Percentiles rank a stretch among this genome's conserved stretches.
Conservation (phyloP, 1,140 invertebrate species). For the Drosophila cardini region DNA sequence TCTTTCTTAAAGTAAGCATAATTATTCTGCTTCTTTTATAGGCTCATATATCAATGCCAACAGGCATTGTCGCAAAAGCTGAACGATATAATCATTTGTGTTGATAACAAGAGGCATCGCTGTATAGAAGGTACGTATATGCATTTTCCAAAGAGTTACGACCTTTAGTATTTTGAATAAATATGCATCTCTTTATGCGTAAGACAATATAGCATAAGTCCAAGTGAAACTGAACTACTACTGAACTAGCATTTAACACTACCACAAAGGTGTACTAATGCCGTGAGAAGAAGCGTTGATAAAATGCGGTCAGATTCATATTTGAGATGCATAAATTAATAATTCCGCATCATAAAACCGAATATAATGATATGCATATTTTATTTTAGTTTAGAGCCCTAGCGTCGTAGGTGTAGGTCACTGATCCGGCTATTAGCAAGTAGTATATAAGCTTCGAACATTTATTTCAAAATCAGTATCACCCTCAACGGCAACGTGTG, state of each 20-base stretch:
- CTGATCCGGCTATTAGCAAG: constrained; percentile 30
- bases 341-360: constrained; percentile 56
- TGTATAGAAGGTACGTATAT: constrained; percentile 1
- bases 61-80: constrained; percentile 1
- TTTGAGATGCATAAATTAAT: constrained; percentile 68
- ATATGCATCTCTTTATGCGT: constrained; percentile 41
- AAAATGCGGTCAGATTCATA: constrained; percentile 75
- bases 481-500: constrained; percentile 43
- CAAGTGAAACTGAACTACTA: constrained; percentile 20
- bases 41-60: constrained; percentile 9
- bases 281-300: constrained; percentile 54
- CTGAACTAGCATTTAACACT: neutral
- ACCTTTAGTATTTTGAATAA: constrained; percentile 40
- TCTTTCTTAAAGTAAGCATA: neutral
- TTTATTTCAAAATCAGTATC: constrained; percentile 57
- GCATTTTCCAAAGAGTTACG: constrained; percentile 31
- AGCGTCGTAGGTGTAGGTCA: constrained; percentile 64
- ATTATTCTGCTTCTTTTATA: neutral
- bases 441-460: constrained; percentile 57
- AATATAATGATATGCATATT: constrained; percentile 52
- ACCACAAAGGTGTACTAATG: constrained; percentile 23
- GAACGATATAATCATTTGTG: neutral
- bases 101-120: constrained; percentile 11
- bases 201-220: constrained; percentile 35
- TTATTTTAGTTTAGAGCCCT: constrained; percentile 16